A percentile compares a stretch with the other conserved stretches of the same genome.
These are phyloP conservation scores for Hemicrepidius hirtus DNA, from an alignment of 2,888 invertebrate species.

Conservation along the genomic window DNA sequence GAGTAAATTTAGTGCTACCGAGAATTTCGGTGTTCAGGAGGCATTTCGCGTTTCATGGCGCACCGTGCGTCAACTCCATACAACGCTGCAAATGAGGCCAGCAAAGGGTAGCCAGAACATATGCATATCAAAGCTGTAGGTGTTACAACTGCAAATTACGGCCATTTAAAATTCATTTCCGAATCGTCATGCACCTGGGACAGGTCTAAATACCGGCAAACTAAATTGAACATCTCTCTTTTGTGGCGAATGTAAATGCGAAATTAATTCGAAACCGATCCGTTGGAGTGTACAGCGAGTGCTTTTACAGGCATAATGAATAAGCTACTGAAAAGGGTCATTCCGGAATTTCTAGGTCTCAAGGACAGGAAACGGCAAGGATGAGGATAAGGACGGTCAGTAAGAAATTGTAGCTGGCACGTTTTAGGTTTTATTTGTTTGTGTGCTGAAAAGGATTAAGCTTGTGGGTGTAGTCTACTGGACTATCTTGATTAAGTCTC, in stretches of 20 bases:
- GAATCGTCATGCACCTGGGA: conserved; percentile 21
- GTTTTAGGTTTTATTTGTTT: conserved; percentile 22
- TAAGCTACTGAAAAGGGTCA: background rate
- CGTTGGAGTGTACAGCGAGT: conserved; percentile 4
- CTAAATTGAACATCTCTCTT: conserved; percentile 14
- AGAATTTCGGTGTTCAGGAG: background rate
- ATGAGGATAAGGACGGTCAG: background rate
- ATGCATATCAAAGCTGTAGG: conserved; percentile 43
- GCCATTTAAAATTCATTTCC: conserved; percentile 33
- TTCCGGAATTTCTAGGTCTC: background rate
- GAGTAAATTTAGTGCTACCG: background rate
- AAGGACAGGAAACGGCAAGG: background rate
- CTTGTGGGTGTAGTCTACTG: conserved; percentile 3
- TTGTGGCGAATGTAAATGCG: conserved; percentile 13
- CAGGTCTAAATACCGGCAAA: background rate
- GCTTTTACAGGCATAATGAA: conserved; percentile 7
- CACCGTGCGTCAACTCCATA: conserved; percentile 6
- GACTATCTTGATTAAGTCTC: conserved; percentile 21
- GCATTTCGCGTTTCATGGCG: conserved; percentile 3
- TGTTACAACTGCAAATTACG: conserved; percentile 35
- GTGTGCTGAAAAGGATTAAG: background rate
- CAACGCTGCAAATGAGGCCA: conserved; percentile 19
- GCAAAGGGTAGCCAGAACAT: conserved; percentile 23
- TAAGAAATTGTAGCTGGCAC: background rate
- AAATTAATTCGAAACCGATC: conserved; percentile 19